These are phyloP conservation scores for Serranus cabrilla DNA, from an alignment of 2,797 vertebrate species.

Conservation along the genomic window DNA sequence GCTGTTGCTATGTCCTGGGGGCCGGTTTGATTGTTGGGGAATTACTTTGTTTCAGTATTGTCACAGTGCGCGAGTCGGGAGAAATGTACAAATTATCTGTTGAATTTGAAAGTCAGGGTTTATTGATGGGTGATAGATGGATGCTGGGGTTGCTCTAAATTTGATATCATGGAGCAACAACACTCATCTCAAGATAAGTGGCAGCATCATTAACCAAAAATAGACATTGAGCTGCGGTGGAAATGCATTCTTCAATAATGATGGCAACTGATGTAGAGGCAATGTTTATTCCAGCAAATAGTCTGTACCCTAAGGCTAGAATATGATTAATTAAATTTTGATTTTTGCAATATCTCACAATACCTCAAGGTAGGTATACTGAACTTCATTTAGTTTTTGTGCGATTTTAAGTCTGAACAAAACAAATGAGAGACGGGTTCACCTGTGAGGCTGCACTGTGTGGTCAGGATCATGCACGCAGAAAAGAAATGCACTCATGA, in stretches of 20 bases:
- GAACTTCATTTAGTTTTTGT: constrained; percentile 9
- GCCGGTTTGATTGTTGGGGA: constrained; percentile 62
- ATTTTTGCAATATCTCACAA: constrained; percentile 30
- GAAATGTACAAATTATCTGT: constrained; percentile 56
- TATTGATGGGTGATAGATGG: constrained; percentile 52
- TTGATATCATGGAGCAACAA: constrained; percentile 39
- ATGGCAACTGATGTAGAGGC: constrained; percentile 37
- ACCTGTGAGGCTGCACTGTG: neutral
- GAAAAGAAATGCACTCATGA: constrained; percentile 31
- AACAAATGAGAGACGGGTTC: neutral
- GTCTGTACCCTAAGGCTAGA: constrained; percentile 30
- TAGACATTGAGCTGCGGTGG: constrained; percentile 45
- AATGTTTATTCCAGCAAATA: constrained; percentile 52
- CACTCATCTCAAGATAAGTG: constrained; percentile 51
- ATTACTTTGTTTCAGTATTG: constrained; percentile 68
- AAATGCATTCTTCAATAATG: constrained; percentile 57
- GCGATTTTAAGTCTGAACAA: neutral
- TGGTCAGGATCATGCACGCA: constrained; percentile 36
- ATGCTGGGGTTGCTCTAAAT: constrained; percentile 37
- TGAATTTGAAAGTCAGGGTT: constrained; percentile 46
- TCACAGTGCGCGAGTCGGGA: constrained; percentile 39
- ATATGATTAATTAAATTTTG: constrained; percentile 41
- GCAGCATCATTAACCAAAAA: constrained; percentile 61
- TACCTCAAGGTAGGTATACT: constrained; percentile 7
- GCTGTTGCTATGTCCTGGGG: constrained; percentile 62